Base-by-base conservation (phyloP, 2,113 vertebrate species). In the Triplophysa rosa region DNA sequence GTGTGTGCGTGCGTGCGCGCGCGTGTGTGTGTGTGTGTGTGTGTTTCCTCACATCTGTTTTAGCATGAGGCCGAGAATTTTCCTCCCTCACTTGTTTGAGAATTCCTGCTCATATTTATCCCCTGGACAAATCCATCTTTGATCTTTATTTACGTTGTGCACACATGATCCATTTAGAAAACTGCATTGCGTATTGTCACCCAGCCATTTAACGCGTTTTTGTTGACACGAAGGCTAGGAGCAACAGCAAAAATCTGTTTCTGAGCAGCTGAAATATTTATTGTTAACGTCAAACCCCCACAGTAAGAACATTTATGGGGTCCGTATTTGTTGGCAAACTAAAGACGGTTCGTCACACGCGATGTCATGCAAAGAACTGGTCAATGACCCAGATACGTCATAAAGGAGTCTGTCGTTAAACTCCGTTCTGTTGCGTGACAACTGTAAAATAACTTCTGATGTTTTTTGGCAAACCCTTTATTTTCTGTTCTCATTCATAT, bases 321-420 rank as follows among this genome's bases (percentile, higher is more conserved):
- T 72, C 58, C 52, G 17, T 75, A 11, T 69, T 67, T 73, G 62
- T 79, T 75, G 66, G 71, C 58, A 82, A 49, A 59, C 47, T 42
- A 47, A 77, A 61, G 47, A 64, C 47, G 8, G 47, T 67, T 49
- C 56, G 37, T 80, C 45, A 65, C 72, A 75, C 69, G 26, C 67
- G 26, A 56, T 85, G 77, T 19, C 61, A 73, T 82, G 77, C 77
- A 26, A 75, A 78, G n/a, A 8, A 12, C 72, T 78, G 40, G 73
- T 74, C 78, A 82, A 66, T 77, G 81, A 83, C 83, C 83, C 76
- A 49, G 61, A 85, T 84, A 78, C 73, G 70, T 83, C 49, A 78
- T 68, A 62, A 68, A 67, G 45, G 63, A 70, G 77, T 59, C 49
- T 75, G 52, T 64, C 66, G 10, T 73, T 47, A 42, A 78, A 49